phyloP scores from a whole-genome alignment of 2,888 invertebrate genomes.

The Ichneumoninae sp. region DNA sequence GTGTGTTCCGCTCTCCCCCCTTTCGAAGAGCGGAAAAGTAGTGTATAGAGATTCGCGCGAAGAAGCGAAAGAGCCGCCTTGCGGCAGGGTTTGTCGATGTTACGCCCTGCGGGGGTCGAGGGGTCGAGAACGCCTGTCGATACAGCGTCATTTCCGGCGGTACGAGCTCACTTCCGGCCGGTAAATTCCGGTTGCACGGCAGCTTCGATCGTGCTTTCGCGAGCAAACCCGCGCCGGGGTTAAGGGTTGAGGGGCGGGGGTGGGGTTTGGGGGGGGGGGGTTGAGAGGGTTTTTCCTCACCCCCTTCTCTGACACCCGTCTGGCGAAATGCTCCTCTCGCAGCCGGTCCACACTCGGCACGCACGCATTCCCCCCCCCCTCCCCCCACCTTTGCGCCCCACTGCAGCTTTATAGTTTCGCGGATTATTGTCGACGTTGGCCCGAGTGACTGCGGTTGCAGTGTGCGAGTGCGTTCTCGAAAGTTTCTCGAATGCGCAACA shows the following conservation, averaged over 20 bases:
- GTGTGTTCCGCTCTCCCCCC: background rate
- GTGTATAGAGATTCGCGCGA: constrained; percentile 39
- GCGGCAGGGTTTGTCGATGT: constrained; percentile 27
- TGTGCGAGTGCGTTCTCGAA: background rate
- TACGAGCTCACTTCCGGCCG: constrained; percentile 71
- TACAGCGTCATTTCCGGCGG: constrained; percentile 72
- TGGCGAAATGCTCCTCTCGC: constrained; percentile 15
- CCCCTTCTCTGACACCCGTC: background rate
- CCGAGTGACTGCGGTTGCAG: background rate
- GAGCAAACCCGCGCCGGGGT: constrained; percentile 62
- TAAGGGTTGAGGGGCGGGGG: too few species aligned
- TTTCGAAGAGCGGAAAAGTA: constrained; percentile 37
- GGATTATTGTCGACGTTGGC: background rate
- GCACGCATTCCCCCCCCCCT: background rate
- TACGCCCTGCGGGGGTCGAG: constrained; percentile 22
- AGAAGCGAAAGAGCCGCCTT: background rate
- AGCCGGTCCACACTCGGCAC: background rate
- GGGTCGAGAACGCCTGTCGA: constrained; percentile 68
- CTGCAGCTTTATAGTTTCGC: background rate
- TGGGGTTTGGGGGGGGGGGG: too few species aligned
- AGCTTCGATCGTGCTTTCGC: constrained; percentile 51
- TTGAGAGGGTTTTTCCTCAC: constrained; percentile 53
- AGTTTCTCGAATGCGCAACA: background rate
- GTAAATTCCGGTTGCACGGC: constrained; percentile 72
- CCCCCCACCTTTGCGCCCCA: background rate